These are phyloP conservation scores for Nestor notabilis DNA, from an alignment of 2,113 vertebrate species.

Conservation along the genomic window DNA sequence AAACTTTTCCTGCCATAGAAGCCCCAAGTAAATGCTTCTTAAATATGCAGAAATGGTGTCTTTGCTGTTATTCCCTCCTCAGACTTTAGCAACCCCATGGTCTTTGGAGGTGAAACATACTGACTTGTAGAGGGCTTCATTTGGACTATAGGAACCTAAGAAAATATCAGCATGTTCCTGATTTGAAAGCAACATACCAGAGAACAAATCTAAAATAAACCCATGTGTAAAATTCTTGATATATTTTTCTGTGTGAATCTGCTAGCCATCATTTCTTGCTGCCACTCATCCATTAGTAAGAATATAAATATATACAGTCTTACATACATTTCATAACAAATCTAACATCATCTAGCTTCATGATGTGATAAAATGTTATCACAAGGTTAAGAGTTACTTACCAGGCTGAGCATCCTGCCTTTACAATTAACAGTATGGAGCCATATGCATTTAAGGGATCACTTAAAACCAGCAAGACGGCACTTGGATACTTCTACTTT, in stretches of 20 bases:
- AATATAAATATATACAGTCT: background rate
- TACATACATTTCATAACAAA: background rate
- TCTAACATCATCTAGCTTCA: background rate
- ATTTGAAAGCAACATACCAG: background rate
- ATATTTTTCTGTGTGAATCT: background rate
- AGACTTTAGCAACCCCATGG: background rate
- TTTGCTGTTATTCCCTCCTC: conserved; percentile 9
- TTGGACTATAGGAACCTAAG: background rate
- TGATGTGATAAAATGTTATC: background rate
- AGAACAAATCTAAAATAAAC: conserved; percentile 15
- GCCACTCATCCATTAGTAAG: background rate
- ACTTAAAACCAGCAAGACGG: background rate
- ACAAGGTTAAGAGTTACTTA: background rate
- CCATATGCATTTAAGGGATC: background rate
- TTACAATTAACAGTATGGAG: background rate
- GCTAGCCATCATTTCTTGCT: background rate
- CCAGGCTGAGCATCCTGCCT: background rate
- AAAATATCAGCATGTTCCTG: background rate
- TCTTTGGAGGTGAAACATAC: background rate
- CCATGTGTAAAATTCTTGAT: background rate
- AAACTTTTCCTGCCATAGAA: conserved; percentile 1
- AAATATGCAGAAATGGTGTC: background rate
- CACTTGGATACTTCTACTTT: background rate
- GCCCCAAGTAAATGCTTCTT: background rate
- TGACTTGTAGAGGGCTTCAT: background rate